Evolutionary conservation across 1,140 invertebrate species (phyloP).

Genomic region (Metaphire vulgaris): DNA sequence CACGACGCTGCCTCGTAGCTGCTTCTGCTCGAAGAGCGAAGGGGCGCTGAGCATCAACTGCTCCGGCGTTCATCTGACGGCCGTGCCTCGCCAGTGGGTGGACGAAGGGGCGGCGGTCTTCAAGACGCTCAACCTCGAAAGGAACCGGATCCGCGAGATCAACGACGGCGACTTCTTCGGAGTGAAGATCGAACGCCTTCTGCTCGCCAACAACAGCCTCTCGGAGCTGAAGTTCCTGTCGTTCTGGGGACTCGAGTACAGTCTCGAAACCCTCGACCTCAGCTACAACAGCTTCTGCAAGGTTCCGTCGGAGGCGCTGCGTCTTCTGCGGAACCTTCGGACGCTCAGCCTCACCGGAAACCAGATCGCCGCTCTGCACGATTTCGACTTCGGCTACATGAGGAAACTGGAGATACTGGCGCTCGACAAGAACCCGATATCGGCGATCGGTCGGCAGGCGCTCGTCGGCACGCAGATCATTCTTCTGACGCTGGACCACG

Average conservation of each 20-base stretch:
- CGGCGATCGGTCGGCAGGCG: not conserved
- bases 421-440: conserved; percentile 22
- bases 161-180: conserved; percentile 22
- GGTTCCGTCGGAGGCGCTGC: conserved; percentile 9
- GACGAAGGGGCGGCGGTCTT: conserved; percentile 5
- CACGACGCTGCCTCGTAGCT: not conserved
- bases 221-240: conserved; percentile 11
- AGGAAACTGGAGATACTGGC: conserved; percentile 17
- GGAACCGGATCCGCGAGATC: conserved; percentile 6
- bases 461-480: conserved; percentile 11
- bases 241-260: conserved; percentile 24
- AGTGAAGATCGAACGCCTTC: conserved; percentile 21
- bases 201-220: conserved; percentile 23
- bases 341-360: conserved; percentile 18
- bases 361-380: conserved; percentile 8
- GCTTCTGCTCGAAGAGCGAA: conserved; percentile 12
- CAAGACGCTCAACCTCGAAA: conserved; percentile 18
- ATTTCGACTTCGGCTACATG: conserved; percentile 16
- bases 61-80: not conserved
- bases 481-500: conserved; percentile 14
- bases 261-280: conserved; percentile 25
- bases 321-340: conserved; percentile 11
- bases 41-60: conserved; percentile 12
- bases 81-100: conserved; percentile 1
- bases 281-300: conserved; percentile 24